Base-by-base conservation (phyloP, 2,797 vertebrate genomes). In the Bradypodion ventrale region DNA sequence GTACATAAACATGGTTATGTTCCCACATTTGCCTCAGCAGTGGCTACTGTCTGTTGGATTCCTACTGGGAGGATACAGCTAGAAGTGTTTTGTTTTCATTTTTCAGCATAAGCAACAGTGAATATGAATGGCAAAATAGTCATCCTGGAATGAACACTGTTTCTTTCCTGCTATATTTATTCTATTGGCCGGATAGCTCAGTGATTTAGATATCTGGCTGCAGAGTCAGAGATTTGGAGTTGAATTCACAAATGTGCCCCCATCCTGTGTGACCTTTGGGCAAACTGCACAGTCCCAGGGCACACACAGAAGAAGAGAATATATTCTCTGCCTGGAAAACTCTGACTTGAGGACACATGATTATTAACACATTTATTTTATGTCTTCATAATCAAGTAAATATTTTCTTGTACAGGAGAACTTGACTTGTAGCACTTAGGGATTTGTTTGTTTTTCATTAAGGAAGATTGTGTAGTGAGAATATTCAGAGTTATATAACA, bases 1-100 rank as follows among this genome's bases (percentile, higher is more conserved):
- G 16, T 16, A 49, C 42, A 63, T 49, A 74, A 65, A 63, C n/a
- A 49, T 75, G 9, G 5, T 66, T n/a, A 19, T 21, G 1, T 9
- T 78, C 75, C 83, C 12, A 44, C 83, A 83, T 87, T 87, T 83
- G 49, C 49, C 42, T 87, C 62, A 80, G 75, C 62, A 32, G 0
- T 35, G 7, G 3, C 63, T 88, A 44, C 75, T 69, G 1, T 66
- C 59, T 87, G 27, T 81, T 29, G 4, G 0, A 29, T 78, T 16
- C 73, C 15, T 13, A 44, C 15, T 59, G 75, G 49, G 83, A 90
- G 82, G 2, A 40, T 65, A 32, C 2, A 23, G 73, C 27, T 74
- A 32, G 75, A 80, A 86, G 63, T 7, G 3, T 63, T 0, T 74
- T 1, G 63, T 89, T 87, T 72, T 35, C 76, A 0, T 60, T 83